These are phyloP conservation scores for Orthosia gracilis DNA, from an alignment of 2,888 invertebrate species.

Conservation along the genomic window DNA sequence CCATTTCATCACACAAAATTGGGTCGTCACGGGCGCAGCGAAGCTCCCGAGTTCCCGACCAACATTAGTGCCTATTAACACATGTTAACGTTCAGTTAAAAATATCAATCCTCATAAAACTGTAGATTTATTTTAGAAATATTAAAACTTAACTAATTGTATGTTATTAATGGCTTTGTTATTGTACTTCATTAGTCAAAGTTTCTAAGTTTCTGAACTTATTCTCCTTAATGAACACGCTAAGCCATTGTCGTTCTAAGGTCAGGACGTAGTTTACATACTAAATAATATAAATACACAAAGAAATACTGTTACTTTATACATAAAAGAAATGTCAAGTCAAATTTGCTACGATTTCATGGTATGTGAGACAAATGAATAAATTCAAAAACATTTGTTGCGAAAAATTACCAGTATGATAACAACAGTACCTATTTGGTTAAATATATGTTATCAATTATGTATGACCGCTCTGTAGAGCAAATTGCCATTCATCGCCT, in stretches of 20 bases:
- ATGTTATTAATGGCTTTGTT: slow-evolving; percentile 61
- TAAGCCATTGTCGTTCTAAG: neutral
- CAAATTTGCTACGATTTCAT: neutral
- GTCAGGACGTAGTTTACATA: neutral
- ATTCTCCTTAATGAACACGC: neutral
- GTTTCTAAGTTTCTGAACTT: slow-evolving; percentile 3
- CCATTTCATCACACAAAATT: slow-evolving; percentile 80
- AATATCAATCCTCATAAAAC: slow-evolving; percentile 76
- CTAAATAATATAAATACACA: neutral
- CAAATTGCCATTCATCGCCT: slow-evolving; percentile 51
- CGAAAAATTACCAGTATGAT: slow-evolving; percentile 11
- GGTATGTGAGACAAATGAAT: neutral
- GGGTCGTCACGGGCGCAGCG: slow-evolving; percentile 72
- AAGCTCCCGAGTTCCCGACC: slow-evolving; percentile 60
- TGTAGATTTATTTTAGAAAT: slow-evolving; percentile 67
- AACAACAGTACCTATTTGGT: slow-evolving; percentile 6
- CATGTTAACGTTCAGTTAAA: slow-evolving; percentile 82
- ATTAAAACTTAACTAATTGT: slow-evolving; percentile 70
- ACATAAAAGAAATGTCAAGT: neutral
- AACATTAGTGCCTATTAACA: slow-evolving; percentile 86
- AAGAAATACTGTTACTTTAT: neutral
- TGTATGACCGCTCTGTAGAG: slow-evolving; percentile 45
- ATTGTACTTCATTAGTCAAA: slow-evolving; percentile 46
- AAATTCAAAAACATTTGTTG: neutral
- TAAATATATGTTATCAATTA: slow-evolving; percentile 33